Evolutionary conservation across 2,888 invertebrate species (phyloP).

Genomic region (Calameuta filiformis): DNA sequence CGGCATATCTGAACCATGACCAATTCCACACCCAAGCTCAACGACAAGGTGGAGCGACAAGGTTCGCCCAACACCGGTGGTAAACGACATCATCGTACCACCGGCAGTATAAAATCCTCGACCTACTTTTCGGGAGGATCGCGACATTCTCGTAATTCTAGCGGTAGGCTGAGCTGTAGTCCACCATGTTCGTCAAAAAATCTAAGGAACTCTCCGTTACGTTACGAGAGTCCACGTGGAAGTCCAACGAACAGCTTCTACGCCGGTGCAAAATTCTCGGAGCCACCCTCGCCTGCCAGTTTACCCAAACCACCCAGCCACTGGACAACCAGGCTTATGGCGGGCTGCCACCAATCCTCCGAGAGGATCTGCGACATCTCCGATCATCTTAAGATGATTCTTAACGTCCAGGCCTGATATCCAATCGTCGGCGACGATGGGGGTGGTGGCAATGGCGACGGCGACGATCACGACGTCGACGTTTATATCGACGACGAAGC

Average conservation of each 20-base stretch:
- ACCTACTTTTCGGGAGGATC: slow-evolving; percentile 45
- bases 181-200: slow-evolving; percentile 47
- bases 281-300: slow-evolving; percentile 81
- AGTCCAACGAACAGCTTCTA: slow-evolving; percentile 62
- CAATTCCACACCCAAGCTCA: slow-evolving; percentile 60
- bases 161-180: slow-evolving; percentile 50
- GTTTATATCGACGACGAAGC: slow-evolving; percentile 14
- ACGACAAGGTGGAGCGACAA: slow-evolving; percentile 57
- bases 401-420: slow-evolving; percentile 62
- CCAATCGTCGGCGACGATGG: slow-evolving; percentile 16
- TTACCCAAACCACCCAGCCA: slow-evolving; percentile 84
- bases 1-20: slow-evolving; percentile 47
- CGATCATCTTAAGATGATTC: slow-evolving; percentile 57
- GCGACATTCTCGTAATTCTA: slow-evolving; percentile 23
- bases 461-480: slow-evolving; percentile 1
- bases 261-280: slow-evolving; percentile 86
- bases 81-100: slow-evolving; percentile 30
- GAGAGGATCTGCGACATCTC: slow-evolving; percentile 48
- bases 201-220: slow-evolving; percentile 47
- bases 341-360: slow-evolving; percentile 43
- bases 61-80: slow-evolving; percentile 56
- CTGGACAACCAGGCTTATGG: slow-evolving; percentile 70
- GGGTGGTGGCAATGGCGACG: neutral
- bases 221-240: slow-evolving; percentile 52
- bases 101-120: slow-evolving; percentile 30